These are phyloP conservation scores for Drosophila obscura DNA, from an alignment of 1,140 invertebrate species.

Conservation along the genomic window DNA sequence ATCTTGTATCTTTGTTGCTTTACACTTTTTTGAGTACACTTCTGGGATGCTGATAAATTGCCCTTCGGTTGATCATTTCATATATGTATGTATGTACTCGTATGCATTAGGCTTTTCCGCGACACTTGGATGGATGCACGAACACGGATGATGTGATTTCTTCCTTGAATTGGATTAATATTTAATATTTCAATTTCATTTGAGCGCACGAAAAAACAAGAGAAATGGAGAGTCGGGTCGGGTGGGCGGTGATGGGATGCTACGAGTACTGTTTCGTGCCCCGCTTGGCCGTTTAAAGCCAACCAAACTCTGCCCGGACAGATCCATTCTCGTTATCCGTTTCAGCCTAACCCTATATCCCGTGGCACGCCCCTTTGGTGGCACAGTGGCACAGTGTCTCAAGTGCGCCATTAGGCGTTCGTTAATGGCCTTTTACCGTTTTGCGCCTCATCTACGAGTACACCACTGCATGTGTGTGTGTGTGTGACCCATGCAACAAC, in stretches of 20 bases:
- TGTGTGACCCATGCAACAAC: slow-evolving; percentile 39
- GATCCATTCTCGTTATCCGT: slow-evolving; percentile 66
- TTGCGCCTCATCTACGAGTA: slow-evolving; percentile 49
- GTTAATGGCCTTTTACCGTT: slow-evolving; percentile 78
- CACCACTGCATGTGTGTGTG: neutral
- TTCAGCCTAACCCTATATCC: slow-evolving; percentile 41
- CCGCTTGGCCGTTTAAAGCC: slow-evolving; percentile 60
- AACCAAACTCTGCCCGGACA: slow-evolving; percentile 2
- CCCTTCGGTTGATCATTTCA: slow-evolving; percentile 71
- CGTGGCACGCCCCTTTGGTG: slow-evolving; percentile 33
- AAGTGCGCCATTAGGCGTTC: slow-evolving; percentile 76
- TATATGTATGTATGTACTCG: neutral
- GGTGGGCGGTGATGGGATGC: neutral
- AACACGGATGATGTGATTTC: slow-evolving; percentile 65
- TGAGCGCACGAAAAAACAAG: slow-evolving; percentile 14
- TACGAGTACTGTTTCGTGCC: slow-evolving; percentile 11
- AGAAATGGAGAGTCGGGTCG: neutral
- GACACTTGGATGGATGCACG: slow-evolving; percentile 28
- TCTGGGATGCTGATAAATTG: slow-evolving; percentile 80
- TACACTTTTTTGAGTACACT: slow-evolving; percentile 65
- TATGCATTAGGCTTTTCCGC: slow-evolving; percentile 34
- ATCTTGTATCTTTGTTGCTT: slow-evolving; percentile 37
- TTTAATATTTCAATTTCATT: slow-evolving; percentile 78
- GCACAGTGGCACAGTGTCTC: slow-evolving; percentile 49
- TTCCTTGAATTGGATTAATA: slow-evolving; percentile 70